phyloP scores from a whole-genome alignment of 2,797 vertebrate genomes.

The Anisognathus igniventris region DNA sequence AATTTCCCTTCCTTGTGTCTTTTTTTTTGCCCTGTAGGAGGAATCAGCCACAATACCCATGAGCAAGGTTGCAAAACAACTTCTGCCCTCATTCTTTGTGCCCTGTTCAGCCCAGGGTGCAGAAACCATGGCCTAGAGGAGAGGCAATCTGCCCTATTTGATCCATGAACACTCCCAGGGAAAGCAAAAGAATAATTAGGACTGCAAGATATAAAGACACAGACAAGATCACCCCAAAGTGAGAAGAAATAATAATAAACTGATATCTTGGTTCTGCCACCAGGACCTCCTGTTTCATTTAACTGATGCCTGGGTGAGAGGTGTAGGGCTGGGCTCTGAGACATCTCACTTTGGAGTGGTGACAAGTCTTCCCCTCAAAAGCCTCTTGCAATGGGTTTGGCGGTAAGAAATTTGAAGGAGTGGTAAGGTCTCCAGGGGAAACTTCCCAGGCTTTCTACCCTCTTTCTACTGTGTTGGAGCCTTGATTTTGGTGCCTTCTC shows the following conservation, averaged over 20 bases:
- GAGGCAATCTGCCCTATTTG: background rate
- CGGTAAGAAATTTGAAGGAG: background rate
- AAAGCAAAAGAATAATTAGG: background rate
- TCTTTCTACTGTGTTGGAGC: background rate
- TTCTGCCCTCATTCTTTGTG: background rate
- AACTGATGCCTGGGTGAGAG: background rate
- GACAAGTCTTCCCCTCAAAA: background rate
- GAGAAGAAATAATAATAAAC: background rate
- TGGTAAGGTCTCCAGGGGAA: background rate
- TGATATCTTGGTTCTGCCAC: background rate
- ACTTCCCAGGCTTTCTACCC: background rate
- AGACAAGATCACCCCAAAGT: background rate
- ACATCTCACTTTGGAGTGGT: background rate
- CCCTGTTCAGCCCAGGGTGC: background rate
- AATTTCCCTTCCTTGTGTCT: background rate
- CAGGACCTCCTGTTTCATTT: background rate
- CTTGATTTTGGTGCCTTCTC: background rate
- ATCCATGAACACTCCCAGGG: background rate
- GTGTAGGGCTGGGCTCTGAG: background rate
- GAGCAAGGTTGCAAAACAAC: background rate
- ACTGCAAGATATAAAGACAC: background rate
- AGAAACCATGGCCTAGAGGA: background rate
- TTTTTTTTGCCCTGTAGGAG: background rate
- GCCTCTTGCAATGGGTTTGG: background rate
- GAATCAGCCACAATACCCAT: background rate